Conservation (phyloP, 2,797 vertebrate species). For the Lateolabrax maculatus region DNA sequence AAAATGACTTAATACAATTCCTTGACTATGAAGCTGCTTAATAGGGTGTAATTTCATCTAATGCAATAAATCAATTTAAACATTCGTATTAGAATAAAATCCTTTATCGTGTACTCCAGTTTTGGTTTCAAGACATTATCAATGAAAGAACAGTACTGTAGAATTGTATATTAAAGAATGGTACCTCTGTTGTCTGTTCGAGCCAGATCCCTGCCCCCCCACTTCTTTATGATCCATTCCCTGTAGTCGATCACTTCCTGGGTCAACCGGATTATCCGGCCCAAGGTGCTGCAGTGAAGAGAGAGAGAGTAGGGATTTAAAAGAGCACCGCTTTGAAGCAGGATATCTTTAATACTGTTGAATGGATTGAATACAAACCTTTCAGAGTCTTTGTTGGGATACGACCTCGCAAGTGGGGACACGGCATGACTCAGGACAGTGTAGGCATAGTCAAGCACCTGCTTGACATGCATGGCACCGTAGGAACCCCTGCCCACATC, state of each 20-base stretch:
- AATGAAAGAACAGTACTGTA: not conserved
- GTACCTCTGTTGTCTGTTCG: conserved; percentile 88
- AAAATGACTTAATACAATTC: too few relatives aligned
- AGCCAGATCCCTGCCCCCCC: conserved; percentile 88
- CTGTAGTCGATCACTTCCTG: conserved; percentile 98
- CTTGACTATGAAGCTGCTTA: not conserved
- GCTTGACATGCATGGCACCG: conserved; percentile 97
- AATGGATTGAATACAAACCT: conserved; percentile 83
- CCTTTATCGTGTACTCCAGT: not conserved
- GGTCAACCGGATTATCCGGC: conserved; percentile 96
- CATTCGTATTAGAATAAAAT: not conserved
- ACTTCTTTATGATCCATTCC: conserved; percentile 96
- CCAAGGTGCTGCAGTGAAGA: conserved; percentile 89
- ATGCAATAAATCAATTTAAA: too few relatives aligned
- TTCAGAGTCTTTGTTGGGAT: conserved; percentile 95
- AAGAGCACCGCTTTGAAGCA: not conserved
- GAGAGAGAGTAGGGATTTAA: conserved; percentile 1
- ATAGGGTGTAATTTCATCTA: not conserved
- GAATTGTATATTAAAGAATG: conserved; percentile 6
- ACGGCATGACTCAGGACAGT: conserved; percentile 95
- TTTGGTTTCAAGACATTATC: not conserved
- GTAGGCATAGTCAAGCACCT: conserved; percentile 98
- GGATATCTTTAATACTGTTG: not conserved
- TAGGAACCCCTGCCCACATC: conserved; percentile 98
- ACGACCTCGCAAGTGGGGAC: conserved; percentile 94